Evolutionary conservation across 1,140 invertebrate species (phyloP), one percentile per base, ranked within the genome.

Genomic region (Oppia nitens): DNA sequence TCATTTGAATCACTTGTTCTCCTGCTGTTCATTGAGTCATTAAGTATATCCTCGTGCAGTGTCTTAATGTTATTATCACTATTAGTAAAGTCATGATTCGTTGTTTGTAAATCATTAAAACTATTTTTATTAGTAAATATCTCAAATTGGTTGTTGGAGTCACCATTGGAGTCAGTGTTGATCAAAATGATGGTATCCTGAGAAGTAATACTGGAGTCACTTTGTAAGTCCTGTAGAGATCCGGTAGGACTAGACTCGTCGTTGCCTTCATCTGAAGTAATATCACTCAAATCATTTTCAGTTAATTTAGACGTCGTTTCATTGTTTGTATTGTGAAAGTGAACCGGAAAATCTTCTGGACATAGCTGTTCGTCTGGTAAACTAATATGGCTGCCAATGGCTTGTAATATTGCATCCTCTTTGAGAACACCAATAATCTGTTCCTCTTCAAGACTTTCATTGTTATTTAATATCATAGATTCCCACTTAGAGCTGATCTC

Each of bases 171-270:
- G 4, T 57, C 26, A 21, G 49, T 60, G 17, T 52, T 62, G 28
- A 61, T 61, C 28, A 62, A 47, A 27, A 62, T 62, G n/a, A 62
- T 62, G 12, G 61, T 62, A 48, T 62, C 61, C 49, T 62, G 61
- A 27, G 57, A 59, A 12, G 61, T 62, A 28, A 62, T 53, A 45
- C 57, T 59, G 1, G 61, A 62, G 56, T 62, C 61, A 59, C 57
- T 59, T 9, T 56, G 57, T 2, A 62, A n/a, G 47, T 62, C 61
- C 24, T 57, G 60, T 29, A 61, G 60, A 21, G 60, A 61, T 47
- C 53, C 53, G 23, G 26, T 59, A 17, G 60, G 60, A 57, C 60
- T 60, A 60, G 40, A 54, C 21, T 47, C 17, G 50, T 52, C 47
- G 23, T 49, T 57, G 12, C 32, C 20, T 20, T 57, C 23, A 12